phyloP scores from a whole-genome alignment of 1,140 invertebrate species.

The Drosophila ohnishii region DNA sequence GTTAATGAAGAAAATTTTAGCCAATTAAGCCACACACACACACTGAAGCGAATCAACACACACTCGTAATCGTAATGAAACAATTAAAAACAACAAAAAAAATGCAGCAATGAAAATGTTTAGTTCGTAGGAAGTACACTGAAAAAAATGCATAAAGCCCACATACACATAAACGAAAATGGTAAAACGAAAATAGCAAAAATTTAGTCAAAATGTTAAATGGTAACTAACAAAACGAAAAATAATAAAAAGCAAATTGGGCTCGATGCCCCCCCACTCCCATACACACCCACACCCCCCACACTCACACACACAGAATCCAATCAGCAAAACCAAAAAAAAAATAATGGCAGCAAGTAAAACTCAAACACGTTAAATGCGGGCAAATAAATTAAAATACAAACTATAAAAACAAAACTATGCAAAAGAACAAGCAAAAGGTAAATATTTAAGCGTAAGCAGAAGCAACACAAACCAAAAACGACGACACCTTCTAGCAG shows the following conservation, averaged over 20 bases:
- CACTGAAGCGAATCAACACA: constrained; percentile 45
- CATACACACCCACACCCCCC: neutral
- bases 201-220: constrained; percentile 80
- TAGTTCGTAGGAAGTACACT: constrained; percentile 75
- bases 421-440: constrained; percentile 53
- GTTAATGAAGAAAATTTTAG: constrained; percentile 61
- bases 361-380: constrained; percentile 50
- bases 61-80: constrained; percentile 52
- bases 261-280: constrained; percentile 3
- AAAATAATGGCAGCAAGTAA: constrained; percentile 36
- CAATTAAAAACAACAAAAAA: constrained; percentile 43
- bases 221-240: constrained; percentile 57
- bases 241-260: constrained; percentile 40
- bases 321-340: constrained; percentile 25
- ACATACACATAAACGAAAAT: constrained; percentile 45
- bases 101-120: constrained; percentile 65
- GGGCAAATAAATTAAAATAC: constrained; percentile 45
- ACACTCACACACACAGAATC: constrained; percentile 7
- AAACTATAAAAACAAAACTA: constrained; percentile 51
- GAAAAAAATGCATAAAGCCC: constrained; percentile 51
- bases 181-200: constrained; percentile 59
- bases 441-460: constrained; percentile 40
- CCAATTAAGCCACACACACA: constrained; percentile 64
- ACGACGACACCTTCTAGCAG: constrained; percentile 65
- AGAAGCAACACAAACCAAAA: constrained; percentile 37